Conservation (phyloP, 1,140 invertebrate genomes). For the Zaprionus nigranus region DNA sequence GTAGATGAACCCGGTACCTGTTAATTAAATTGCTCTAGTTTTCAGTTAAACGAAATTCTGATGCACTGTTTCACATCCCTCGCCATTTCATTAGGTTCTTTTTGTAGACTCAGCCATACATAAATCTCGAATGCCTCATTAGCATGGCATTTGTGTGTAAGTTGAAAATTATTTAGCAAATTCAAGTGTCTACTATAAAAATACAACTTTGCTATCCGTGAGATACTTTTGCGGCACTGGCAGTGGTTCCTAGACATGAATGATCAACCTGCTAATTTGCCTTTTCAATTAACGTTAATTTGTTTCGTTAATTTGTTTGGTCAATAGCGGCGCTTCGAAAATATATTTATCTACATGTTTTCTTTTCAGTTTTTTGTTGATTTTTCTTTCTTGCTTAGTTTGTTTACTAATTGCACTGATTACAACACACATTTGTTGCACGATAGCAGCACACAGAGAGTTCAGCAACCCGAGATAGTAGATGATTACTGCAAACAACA, state of each 20-base stretch:
- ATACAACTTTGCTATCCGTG: constrained; percentile 5
- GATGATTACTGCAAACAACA: constrained; percentile 6
- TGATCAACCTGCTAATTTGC: constrained; percentile 31
- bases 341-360: constrained; percentile 34
- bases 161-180: constrained; percentile 52
- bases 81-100: constrained; percentile 52
- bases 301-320: constrained; percentile 55
- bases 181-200: constrained; percentile 9
- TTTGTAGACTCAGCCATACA: constrained; percentile 12
- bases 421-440: constrained; percentile 32
- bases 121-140: constrained; percentile 44
- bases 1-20: constrained; percentile 62
- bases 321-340: constrained; percentile 30
- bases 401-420: constrained; percentile 48
- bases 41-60: neutral
- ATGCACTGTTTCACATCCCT: constrained; percentile 24
- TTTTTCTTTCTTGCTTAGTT: constrained; percentile 12
- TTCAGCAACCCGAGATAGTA: constrained; percentile 34
- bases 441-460: constrained; percentile 3
- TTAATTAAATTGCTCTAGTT: constrained; percentile 73
- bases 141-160: constrained; percentile 44
- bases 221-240: constrained; percentile 33
- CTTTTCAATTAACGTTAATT: constrained; percentile 71
- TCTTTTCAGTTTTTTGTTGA: constrained; percentile 23
- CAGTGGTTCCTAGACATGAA: neutral